phyloP scores from a whole-genome alignment of 2,888 invertebrate species.

The Leptinotarsa tumamoca region DNA sequence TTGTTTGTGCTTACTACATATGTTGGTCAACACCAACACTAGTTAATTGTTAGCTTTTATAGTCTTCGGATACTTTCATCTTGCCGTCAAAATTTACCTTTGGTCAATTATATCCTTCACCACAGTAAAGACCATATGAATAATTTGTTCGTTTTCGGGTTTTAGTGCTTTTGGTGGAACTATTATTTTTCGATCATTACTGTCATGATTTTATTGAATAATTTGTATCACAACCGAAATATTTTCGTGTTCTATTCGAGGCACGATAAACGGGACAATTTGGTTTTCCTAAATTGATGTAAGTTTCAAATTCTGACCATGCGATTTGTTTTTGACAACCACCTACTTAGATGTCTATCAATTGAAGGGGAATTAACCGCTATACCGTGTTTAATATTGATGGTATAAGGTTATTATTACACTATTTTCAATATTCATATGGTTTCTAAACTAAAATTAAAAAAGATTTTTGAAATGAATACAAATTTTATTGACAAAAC shows the following conservation, averaged over 20 bases:
- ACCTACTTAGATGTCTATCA: neutral
- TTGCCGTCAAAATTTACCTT: conserved; percentile 2
- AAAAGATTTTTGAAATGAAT: too few relatives aligned
- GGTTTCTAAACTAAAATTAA: too few relatives aligned
- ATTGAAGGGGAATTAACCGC: neutral
- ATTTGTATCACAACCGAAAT: conserved; percentile 7
- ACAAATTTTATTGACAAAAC: too few relatives aligned
- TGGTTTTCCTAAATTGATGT: neutral
- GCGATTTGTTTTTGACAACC: neutral
- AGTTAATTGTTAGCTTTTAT: conserved; percentile 17
- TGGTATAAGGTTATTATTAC: too few relatives aligned
- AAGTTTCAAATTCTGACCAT: neutral
- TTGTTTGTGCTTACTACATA: conserved; percentile 43
- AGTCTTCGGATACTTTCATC: conserved; percentile 13
- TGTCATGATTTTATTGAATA: conserved; percentile 12
- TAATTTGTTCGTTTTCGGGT: neutral
- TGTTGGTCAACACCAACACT: conserved; percentile 40
- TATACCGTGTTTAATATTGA: too few relatives aligned
- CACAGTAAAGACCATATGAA: neutral
- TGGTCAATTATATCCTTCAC: neutral
- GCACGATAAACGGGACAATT: neutral
- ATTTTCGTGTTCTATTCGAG: conserved; percentile 4
- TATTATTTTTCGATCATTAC: conserved; percentile 10
- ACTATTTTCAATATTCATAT: too few relatives aligned
- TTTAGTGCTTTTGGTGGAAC: conserved; percentile 7